A percentile compares a stretch with the other conserved stretches of the same genome.
phyloP scores from a whole-genome alignment of 2,888 invertebrate species.

The Dermolepida albohirtum region DNA sequence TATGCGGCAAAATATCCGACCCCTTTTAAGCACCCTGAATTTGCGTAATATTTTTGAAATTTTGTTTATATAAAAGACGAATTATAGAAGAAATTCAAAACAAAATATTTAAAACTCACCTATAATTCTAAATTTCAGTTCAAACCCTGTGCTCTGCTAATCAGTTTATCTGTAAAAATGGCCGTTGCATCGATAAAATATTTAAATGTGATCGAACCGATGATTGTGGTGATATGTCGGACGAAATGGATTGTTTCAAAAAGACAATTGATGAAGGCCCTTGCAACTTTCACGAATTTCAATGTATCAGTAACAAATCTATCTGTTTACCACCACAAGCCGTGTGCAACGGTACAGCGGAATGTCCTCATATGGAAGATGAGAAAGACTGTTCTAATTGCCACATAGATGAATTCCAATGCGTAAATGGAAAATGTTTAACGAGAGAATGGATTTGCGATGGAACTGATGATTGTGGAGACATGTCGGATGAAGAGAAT shows the following conservation, averaged over 20 bases:
- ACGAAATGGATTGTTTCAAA: slow-evolving; percentile 66
- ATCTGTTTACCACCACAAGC: slow-evolving; percentile 68
- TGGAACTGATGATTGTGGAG: slow-evolving; percentile 74
- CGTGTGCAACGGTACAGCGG: slow-evolving; percentile 70
- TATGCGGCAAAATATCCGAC: no score
- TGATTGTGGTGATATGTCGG: slow-evolving; percentile 71
- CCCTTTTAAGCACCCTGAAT: no score
- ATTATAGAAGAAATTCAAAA: no score
- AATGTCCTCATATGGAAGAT: slow-evolving; percentile 81
- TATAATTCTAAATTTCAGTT: slow-evolving; percentile 47
- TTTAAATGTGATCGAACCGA: slow-evolving; percentile 71
- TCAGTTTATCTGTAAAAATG: slow-evolving; percentile 67
- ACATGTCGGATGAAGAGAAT: slow-evolving; percentile 78
- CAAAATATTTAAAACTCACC: no score
- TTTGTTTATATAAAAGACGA: no score
- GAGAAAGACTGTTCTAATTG: slow-evolving; percentile 69
- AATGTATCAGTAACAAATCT: slow-evolving; percentile 66
- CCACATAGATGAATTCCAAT: slow-evolving; percentile 67
- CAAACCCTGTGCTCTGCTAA: slow-evolving; percentile 57
- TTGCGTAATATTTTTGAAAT: no score
- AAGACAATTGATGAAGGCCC: slow-evolving; percentile 47
- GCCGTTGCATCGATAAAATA: slow-evolving; percentile 69
- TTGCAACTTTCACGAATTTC: slow-evolving; percentile 66
- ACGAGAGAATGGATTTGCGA: slow-evolving; percentile 71
- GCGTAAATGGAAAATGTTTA: slow-evolving; percentile 73